Evolutionary conservation across 2,797 vertebrate species (phyloP), one percentile per base, ranked within the genome.

Genomic region (Chaenodraco wilsoni): DNA sequence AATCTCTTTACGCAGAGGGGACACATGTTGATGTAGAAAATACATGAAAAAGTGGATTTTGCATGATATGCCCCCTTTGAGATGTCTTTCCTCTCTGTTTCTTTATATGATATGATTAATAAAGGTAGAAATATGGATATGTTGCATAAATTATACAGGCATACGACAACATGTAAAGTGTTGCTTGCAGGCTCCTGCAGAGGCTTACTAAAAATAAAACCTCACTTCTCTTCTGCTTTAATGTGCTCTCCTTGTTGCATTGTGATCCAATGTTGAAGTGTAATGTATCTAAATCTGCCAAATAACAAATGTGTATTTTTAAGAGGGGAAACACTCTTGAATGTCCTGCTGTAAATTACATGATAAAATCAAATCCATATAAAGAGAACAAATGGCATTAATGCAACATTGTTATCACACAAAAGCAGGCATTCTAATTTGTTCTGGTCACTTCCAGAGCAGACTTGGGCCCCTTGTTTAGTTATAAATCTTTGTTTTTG

Each of bases 91-190:
- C 43, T 31, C 48, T 43, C 21, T 49, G 1, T 64, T 41, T 31
- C 17, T 60, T 27, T n/a, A 40, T 58, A 58, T 58, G 2, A 31
- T 13, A 45, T 14, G 44, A n/a, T 41, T 49, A 27, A 31, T 43
- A 67, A 48, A 48, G 5, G 27, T 48, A 14, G 12, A 17, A 1
- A 40, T 16, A 27, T 6, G 1, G 54, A 45, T 16, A 43, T 52
- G 57, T 70, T 61, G 9, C 16, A 50, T 49, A 55, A 40, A 55
- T 63, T 21, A 50, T 49, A 55, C 23, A 55, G 55, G 44, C 13
- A 21, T 21, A 23, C 9, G 17, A 37, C 37, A 44, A 41, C 11
- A 64, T 41, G 15, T 12, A n/a, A 9, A 48, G 46, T 51, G 40
- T 17, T 40, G 8, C 5, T 48, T 27, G 14, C 33, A 0, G 19